These are phyloP conservation scores for Periplaneta americana DNA, from an alignment of 1,140 invertebrate genomes.

Conservation along the genomic window DNA sequence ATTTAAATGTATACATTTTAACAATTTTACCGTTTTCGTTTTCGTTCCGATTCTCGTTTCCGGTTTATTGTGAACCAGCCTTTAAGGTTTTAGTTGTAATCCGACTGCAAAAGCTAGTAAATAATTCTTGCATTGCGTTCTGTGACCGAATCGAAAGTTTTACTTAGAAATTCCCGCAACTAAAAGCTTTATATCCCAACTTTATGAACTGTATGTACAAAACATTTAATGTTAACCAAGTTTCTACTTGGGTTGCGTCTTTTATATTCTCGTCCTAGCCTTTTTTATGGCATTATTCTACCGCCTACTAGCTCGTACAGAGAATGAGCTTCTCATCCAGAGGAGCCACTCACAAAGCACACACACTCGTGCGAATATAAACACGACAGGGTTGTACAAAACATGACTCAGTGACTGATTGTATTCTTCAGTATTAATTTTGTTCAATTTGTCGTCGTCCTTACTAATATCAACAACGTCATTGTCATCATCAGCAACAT, in stretches of 20 bases:
- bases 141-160: not conserved
- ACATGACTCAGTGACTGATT: too few species aligned
- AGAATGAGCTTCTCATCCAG: not conserved
- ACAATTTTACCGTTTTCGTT: too few species aligned
- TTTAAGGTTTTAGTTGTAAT: too few species aligned
- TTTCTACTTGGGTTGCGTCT: not conserved
- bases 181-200: not conserved
- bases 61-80: too few species aligned
- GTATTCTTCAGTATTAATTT: too few species aligned
- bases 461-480: too few species aligned
- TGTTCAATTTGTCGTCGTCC: too few species aligned
- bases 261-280: not conserved
- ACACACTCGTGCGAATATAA: not conserved
- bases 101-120: too few species aligned
- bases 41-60: too few species aligned
- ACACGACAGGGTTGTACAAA: not conserved
- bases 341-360: not conserved
- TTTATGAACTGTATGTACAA: not conserved
- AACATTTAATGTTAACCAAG: not conserved
- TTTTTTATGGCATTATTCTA: not conserved
- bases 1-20: too few species aligned
- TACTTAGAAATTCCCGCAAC: not conserved
- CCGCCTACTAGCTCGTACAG: not conserved
- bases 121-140: too few species aligned
- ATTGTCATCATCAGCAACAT: too few species aligned